Evolutionary conservation across 2,888 invertebrate genomes (phyloP).

Genomic region (Gymnocheta viridis): DNA sequence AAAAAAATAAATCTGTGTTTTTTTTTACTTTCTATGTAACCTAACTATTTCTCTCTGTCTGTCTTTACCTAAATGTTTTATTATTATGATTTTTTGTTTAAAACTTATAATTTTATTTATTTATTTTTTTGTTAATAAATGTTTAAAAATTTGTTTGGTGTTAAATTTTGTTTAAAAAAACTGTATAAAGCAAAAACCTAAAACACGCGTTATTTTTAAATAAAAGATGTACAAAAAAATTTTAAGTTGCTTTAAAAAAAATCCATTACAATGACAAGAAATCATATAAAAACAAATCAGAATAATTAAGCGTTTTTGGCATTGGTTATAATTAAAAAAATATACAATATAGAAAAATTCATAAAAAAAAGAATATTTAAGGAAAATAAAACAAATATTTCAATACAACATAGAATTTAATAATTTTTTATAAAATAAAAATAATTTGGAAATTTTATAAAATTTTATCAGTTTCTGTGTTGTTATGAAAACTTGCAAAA

Average conservation of each 20-base stretch:
- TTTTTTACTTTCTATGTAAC: conserved; percentile 59
- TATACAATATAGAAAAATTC: conserved; percentile 14
- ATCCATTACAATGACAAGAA: conserved; percentile 3
- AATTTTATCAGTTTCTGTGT: not conserved
- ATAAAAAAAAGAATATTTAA: not conserved
- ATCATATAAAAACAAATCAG: conserved; percentile 36
- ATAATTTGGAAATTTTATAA: not conserved
- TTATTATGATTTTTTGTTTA: conserved; percentile 54
- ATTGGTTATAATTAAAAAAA: conserved; percentile 57
- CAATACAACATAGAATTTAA: not conserved
- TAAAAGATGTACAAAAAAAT: conserved; percentile 25
- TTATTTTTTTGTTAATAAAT: conserved; percentile 63
- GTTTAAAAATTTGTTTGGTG: conserved; percentile 61
- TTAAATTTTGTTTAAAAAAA: conserved; percentile 43
- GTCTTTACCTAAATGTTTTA: conserved; percentile 68
- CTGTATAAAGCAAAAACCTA: conserved; percentile 44
- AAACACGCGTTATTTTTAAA: conserved; percentile 26
- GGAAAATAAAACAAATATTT: conserved; percentile 39
- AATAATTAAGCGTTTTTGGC: conserved; percentile 67
- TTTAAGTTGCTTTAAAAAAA: conserved; percentile 60
- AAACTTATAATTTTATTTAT: conserved; percentile 68
- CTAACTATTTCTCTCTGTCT: conserved; percentile 59
- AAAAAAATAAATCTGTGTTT: conserved; percentile 69
- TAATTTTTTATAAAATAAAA: not conserved
- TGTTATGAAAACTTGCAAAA: not conserved